phyloP scores from a whole-genome alignment of 1,140 invertebrate genomes.

The Apis florea region DNA sequence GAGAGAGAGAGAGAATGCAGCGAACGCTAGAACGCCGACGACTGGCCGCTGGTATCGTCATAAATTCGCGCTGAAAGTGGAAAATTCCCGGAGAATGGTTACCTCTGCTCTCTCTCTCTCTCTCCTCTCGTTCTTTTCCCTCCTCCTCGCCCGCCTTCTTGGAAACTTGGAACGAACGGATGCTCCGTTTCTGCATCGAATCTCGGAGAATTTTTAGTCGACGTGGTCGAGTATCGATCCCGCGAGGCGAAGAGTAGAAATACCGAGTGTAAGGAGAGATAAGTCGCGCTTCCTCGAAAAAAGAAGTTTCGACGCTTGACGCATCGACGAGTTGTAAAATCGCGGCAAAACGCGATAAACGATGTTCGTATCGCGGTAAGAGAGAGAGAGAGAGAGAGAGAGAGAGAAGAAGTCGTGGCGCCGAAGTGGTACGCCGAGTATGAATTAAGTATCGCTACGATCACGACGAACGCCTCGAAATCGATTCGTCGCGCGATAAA shows the following conservation, averaged over 20 bases:
- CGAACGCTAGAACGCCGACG: too few relatives aligned
- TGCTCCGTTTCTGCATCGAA: conserved; percentile 25
- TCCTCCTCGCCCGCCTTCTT: not conserved
- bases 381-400: too few relatives aligned
- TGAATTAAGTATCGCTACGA: not conserved
- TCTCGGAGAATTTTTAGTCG: not conserved
- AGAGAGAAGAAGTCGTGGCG: not conserved
- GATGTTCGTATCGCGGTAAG: too few relatives aligned
- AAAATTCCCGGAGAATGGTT: conserved; percentile 51
- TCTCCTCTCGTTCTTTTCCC: too few relatives aligned
- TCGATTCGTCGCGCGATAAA: not conserved
- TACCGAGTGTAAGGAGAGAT: too few relatives aligned
- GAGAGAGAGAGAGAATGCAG: not conserved
- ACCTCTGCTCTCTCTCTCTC: not conserved
- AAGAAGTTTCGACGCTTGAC: too few relatives aligned
- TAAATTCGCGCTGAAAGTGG: conserved; percentile 64
- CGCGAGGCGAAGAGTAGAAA: too few relatives aligned
- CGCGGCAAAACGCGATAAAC: too few relatives aligned
- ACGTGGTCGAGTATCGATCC: not conserved
- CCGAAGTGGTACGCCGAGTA: not conserved
- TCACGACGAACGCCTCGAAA: not conserved
- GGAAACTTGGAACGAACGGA: conserved; percentile 22
- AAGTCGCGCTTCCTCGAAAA: too few relatives aligned
- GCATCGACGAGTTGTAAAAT: too few relatives aligned
- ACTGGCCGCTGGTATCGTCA: conserved; percentile 51